phyloP scores from a whole-genome alignment of 1,140 invertebrate species.

The Drosophila arawakana region DNA sequence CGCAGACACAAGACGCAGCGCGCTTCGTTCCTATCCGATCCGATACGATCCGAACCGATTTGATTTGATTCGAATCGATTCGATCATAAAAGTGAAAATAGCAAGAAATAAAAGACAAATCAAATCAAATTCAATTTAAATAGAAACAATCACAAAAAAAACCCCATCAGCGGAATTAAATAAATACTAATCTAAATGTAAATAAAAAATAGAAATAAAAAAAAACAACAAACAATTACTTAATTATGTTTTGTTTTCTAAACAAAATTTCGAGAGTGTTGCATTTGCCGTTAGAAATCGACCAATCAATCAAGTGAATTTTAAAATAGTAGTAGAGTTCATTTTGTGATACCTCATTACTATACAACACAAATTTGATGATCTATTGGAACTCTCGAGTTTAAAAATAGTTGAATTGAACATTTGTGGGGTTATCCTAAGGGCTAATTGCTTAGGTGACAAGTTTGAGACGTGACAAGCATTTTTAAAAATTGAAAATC shows the following conservation, averaged over 20 bases:
- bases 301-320: not conserved
- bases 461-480: constrained; percentile 33
- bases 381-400: constrained; percentile 24
- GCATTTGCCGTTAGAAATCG: constrained; percentile 8
- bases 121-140: constrained; percentile 24
- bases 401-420: constrained; percentile 31
- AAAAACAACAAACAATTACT: constrained; percentile 25
- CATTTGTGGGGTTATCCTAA: constrained; percentile 44
- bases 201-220: constrained; percentile 24
- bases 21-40: constrained; percentile 24
- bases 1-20: constrained; percentile 77
- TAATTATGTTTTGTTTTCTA: constrained; percentile 14
- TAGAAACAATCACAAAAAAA: constrained; percentile 17
- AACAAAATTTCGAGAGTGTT: constrained; percentile 11
- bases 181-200: constrained; percentile 12
- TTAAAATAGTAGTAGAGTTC: not conserved
- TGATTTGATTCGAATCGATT: too few relatives aligned
- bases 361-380: constrained; percentile 44
- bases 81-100: constrained; percentile 63
- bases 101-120: not conserved
- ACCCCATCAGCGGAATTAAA: constrained; percentile 11
- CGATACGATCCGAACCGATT: too few relatives aligned
- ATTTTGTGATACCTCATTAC: constrained; percentile 23
- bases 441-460: constrained; percentile 26
- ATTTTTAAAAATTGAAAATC: constrained; percentile 22